Conservation (phyloP, 2,797 vertebrate genomes). For the Neomorphus geoffroyi region DNA sequence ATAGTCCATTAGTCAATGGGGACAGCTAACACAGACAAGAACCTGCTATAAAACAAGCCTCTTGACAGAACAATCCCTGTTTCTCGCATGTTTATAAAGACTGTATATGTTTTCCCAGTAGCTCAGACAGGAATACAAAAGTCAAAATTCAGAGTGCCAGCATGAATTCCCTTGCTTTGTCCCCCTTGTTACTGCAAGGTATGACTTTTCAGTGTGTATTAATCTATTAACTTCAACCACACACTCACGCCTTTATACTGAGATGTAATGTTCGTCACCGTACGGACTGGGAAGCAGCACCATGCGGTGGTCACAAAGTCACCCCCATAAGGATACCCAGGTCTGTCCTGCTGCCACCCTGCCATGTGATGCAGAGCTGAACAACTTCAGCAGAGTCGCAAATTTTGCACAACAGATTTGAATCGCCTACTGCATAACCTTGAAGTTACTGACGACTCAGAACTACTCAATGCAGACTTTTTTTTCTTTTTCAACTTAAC, state of each 20-base stretch:
- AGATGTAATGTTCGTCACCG: neutral
- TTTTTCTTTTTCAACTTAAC: neutral
- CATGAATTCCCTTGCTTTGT: too few species aligned
- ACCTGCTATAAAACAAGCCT: neutral
- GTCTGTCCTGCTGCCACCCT: neutral
- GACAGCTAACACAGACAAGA: neutral
- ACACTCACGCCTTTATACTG: neutral
- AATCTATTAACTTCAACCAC: fast-evolving
- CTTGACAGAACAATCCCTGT: neutral
- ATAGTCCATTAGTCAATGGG: neutral
- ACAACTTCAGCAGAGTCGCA: neutral
- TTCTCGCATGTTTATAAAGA: neutral
- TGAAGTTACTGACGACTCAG: neutral
- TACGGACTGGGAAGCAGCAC: neutral
- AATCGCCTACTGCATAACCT: neutral
- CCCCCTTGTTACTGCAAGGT: neutral
- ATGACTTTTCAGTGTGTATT: neutral
- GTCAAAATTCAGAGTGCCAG: too few species aligned
- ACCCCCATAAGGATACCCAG: neutral
- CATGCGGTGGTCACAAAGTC: neutral
- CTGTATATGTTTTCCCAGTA: neutral
- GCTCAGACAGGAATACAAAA: neutral
- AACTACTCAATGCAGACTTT: neutral
- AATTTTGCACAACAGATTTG: neutral
- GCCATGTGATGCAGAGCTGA: fast-evolving